Conservation (phyloP, 2,888 invertebrate genomes). For the Drosophila atripex region DNA sequence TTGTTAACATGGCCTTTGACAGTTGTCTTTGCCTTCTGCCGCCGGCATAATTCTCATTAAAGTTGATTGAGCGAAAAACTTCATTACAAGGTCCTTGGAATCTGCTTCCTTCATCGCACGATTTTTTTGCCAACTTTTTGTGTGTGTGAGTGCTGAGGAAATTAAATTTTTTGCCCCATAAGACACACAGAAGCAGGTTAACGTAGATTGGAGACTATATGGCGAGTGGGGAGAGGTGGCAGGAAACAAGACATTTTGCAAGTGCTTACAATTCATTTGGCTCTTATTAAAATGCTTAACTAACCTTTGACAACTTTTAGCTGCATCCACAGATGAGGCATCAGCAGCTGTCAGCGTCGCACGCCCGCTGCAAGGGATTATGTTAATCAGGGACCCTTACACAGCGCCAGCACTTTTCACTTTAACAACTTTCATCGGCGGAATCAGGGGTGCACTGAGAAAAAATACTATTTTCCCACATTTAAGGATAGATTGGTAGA, state of each 20-base stretch:
- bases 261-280: slow-evolving; percentile 79
- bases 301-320: slow-evolving; percentile 68
- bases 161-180: slow-evolving; percentile 54
- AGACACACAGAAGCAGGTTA: slow-evolving; percentile 49
- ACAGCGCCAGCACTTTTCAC: slow-evolving; percentile 68
- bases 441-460: slow-evolving; percentile 5
- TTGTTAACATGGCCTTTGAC: slow-evolving; percentile 72
- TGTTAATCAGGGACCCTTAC: slow-evolving; percentile 66
- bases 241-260: slow-evolving; percentile 49
- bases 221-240: neutral
- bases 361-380: slow-evolving; percentile 65
- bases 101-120: slow-evolving; percentile 20
- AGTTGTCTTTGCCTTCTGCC: slow-evolving; percentile 52
- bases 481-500: no score
- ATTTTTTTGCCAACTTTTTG: slow-evolving; percentile 18
- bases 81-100: slow-evolving; percentile 63
- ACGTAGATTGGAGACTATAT: slow-evolving; percentile 1
- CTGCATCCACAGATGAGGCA: slow-evolving; percentile 53
- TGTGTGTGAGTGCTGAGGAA: slow-evolving; percentile 65
- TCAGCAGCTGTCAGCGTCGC: slow-evolving; percentile 64
- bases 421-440: slow-evolving; percentile 64
- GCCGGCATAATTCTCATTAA: slow-evolving; percentile 73
- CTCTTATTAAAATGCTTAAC: slow-evolving; percentile 72
- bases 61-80: slow-evolving; percentile 80
- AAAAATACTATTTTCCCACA: neutral